phyloP scores from a whole-genome alignment of 2,113 vertebrate genomes.

The Eublepharis macularius region DNA sequence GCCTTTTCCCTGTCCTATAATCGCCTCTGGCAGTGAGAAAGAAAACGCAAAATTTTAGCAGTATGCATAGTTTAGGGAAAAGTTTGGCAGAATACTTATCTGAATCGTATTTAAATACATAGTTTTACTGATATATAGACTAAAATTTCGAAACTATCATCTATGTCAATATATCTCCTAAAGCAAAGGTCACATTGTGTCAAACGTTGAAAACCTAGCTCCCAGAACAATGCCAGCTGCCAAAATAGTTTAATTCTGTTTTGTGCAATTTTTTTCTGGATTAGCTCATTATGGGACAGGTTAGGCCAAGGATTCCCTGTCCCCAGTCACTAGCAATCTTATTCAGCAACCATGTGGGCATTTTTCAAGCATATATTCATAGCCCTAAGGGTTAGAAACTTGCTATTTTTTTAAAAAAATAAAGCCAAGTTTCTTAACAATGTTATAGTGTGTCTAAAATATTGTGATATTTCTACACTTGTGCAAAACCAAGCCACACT shows the following conservation, averaged over 20 bases:
- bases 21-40: constrained; percentile 82
- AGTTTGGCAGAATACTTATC: not conserved
- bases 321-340: not conserved
- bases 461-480: not conserved
- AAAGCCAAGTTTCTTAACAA: not conserved
- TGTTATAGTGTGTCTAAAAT: not conserved
- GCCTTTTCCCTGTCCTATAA: constrained; percentile 93
- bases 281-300: not conserved
- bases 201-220: not conserved
- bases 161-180: too few species aligned
- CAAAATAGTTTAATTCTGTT: not conserved
- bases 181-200: not conserved
- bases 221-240: not conserved
- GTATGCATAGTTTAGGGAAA: not conserved
- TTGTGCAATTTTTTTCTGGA: not conserved
- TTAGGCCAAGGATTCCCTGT: not conserved
- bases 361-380: not conserved
- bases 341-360: not conserved
- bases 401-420: not conserved
- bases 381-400: not conserved
- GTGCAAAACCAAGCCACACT: not conserved
- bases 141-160: too few species aligned
- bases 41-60: not conserved
- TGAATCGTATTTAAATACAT: not conserved
- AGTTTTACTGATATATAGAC: not conserved